Evolutionary conservation across 2,797 vertebrate species (phyloP), one percentile per base, ranked within the genome.

Genomic region (Siniperca scherzeri): DNA sequence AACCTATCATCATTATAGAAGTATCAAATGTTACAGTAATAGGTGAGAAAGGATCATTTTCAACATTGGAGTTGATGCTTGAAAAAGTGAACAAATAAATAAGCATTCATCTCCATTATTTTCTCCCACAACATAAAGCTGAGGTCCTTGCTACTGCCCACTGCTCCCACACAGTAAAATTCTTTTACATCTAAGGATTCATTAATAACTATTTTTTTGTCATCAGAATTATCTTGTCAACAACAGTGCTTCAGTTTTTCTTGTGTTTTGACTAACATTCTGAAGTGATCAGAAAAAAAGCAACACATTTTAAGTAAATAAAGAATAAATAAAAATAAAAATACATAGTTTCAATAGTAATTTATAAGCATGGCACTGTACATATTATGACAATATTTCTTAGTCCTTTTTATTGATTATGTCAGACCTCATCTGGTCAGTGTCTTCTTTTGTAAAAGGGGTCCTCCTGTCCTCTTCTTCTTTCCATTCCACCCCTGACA

Each of bases 391-490:
- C 38, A 64, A 42, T 10, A 64, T n/a, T 14, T 19, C 27, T 60
- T 2, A 12, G 10, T 61, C 33, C 10, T 40, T 38, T 13, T 8
- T 1, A 25, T 11, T 40, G 3, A 27, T 25, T 36, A 0, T n/a
- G 22, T 33, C 25, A 46, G 9, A 19, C 9, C 14, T 14, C 11
- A 50, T 50, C 42, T 72, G 42, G 21, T 48, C 56, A 72, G 14
- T 46, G n/a, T 10, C 59, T 38, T 61, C 33, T 36, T 22, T 30
- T 30, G 16, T 30, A 59, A 19, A 57, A 59, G 4, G 52, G 52
- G 13, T 1, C 3, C 53, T 19, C 25, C 77, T 48, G 38, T 59
- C 72, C 48, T 74, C 90, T 88, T 88, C n/a, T 85, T 87, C 74
- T 75, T 82, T 78, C 85, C 80, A 77, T 25, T 53, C 27, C 14